These are phyloP conservation scores for Synergus itoensis DNA, from an alignment of 2,888 invertebrate species.

Conservation along the genomic window DNA sequence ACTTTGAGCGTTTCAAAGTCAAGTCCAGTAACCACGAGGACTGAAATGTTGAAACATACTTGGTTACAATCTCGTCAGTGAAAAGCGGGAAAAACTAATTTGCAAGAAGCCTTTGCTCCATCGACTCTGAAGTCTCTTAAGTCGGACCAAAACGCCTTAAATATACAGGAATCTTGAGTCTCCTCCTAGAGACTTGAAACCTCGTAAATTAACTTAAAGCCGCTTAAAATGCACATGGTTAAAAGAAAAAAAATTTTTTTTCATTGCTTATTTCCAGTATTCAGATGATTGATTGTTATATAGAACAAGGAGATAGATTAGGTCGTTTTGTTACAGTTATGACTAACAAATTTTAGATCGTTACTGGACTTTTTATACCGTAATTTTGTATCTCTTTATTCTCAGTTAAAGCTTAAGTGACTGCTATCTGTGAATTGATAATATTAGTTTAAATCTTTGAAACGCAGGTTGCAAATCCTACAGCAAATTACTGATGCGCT, in stretches of 20 bases:
- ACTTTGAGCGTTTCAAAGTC: neutral
- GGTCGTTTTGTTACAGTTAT: slow-evolving; percentile 39
- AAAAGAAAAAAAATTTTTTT: slow-evolving; percentile 43
- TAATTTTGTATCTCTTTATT: slow-evolving; percentile 53
- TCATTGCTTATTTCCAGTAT: neutral
- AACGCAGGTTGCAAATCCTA: neutral
- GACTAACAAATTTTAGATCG: slow-evolving; percentile 31
- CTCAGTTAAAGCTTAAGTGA: slow-evolving; percentile 9
- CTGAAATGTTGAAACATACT: slow-evolving; percentile 21
- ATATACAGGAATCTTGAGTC: slow-evolving; percentile 48
- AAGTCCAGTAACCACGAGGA: slow-evolving; percentile 21
- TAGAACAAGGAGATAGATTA: slow-evolving; percentile 44
- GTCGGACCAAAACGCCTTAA: slow-evolving; percentile 75
- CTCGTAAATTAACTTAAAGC: slow-evolving; percentile 56
- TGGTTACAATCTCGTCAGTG: slow-evolving; percentile 6
- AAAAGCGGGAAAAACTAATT: slow-evolving; percentile 3
- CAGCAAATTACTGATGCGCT: neutral
- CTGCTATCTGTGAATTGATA: neutral
- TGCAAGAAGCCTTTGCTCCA: slow-evolving; percentile 47
- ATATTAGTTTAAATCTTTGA: neutral
- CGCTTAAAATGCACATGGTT: slow-evolving; percentile 69
- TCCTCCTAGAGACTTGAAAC: slow-evolving; percentile 46
- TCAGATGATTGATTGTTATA: slow-evolving; percentile 40
- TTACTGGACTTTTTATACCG: slow-evolving; percentile 51
- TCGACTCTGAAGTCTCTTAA: slow-evolving; percentile 50